Evolutionary conservation across 2,888 invertebrate genomes (phyloP).

Genomic region (Drosophila falleni): DNA sequence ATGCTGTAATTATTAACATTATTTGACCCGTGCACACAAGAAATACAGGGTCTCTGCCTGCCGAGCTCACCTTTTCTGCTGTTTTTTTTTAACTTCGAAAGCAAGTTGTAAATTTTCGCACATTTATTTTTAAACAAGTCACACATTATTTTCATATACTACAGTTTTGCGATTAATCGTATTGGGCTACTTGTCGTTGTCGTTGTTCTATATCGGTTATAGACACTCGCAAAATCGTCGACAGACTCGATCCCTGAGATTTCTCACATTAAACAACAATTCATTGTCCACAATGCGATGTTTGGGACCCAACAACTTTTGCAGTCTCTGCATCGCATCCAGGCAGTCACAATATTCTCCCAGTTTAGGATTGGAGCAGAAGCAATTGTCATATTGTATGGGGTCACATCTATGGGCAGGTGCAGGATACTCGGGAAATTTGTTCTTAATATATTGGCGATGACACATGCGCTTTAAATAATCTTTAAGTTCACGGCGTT

Average conservation of each 20-base stretch:
- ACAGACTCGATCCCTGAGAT: slow-evolving; percentile 21
- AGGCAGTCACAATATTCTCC: slow-evolving; percentile 54
- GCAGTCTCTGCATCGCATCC: slow-evolving; percentile 38
- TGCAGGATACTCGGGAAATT: not conserved
- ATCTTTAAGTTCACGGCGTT: slow-evolving; percentile 25
- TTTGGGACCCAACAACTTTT: slow-evolving; percentile 22
- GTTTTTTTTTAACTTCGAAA: too few relatives aligned
- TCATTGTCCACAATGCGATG: slow-evolving; percentile 17
- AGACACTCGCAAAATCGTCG: slow-evolving; percentile 20
- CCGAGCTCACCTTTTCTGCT: too few relatives aligned
- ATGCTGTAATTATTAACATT: too few relatives aligned
- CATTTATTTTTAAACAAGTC: slow-evolving; percentile 2
- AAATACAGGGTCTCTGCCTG: too few relatives aligned
- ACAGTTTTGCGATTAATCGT: too few relatives aligned
- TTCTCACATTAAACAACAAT: slow-evolving; percentile 12
- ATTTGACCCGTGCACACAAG: too few relatives aligned
- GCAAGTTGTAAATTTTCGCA: not conserved
- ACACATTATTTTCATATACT: not conserved
- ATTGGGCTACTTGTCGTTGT: not conserved
- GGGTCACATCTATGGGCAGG: slow-evolving; percentile 42
- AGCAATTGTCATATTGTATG: slow-evolving; percentile 32
- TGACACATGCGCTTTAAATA: slow-evolving; percentile 18
- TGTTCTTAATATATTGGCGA: slow-evolving; percentile 23
- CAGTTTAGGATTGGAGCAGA: slow-evolving; percentile 41
- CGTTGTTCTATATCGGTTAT: not conserved